Evolutionary conservation across 2,888 invertebrate species (phyloP).

Genomic region (Erannis defoliaria): DNA sequence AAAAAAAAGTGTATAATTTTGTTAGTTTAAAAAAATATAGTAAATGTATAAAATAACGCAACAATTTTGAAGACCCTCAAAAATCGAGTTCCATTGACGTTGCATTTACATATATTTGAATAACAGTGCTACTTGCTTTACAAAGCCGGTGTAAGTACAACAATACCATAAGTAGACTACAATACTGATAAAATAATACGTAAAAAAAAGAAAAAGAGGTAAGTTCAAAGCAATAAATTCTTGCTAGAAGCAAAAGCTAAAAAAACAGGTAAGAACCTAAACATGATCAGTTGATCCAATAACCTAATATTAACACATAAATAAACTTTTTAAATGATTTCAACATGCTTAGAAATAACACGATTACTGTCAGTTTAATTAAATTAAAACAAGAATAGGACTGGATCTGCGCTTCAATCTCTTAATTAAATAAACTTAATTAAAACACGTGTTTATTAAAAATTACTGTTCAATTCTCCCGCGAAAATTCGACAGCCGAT

Average conservation of each 20-base stretch:
- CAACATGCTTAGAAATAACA: constrained; percentile 76
- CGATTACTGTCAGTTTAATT: constrained; percentile 41
- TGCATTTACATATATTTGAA: constrained; percentile 27
- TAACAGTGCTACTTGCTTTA: constrained; percentile 39
- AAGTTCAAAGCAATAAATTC: constrained; percentile 38
- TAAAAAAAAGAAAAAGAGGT: constrained; percentile 43
- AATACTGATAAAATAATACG: constrained; percentile 71
- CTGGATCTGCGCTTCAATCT: no score
- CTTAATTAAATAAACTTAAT: no score
- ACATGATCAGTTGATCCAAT: constrained; percentile 17
- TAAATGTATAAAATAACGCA: constrained; percentile 6
- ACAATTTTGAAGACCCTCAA: constrained; percentile 3
- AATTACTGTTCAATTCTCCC: no score
- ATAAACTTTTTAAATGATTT: constrained; percentile 83
- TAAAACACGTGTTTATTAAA: no score
- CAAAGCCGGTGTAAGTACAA: constrained; percentile 34
- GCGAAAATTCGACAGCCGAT: no score
- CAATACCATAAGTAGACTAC: constrained; percentile 51
- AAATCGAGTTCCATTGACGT: constrained; percentile 13
- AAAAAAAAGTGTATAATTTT: constrained; percentile 21
- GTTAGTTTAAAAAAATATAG: constrained; percentile 9
- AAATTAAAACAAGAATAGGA: no score
- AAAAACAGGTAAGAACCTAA: constrained; percentile 21
- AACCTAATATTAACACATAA: constrained; percentile 69
- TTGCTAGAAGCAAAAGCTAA: constrained; percentile 39